phyloP scores from a whole-genome alignment of 2,888 invertebrate species.

The Sylvicola fuscatus region DNA sequence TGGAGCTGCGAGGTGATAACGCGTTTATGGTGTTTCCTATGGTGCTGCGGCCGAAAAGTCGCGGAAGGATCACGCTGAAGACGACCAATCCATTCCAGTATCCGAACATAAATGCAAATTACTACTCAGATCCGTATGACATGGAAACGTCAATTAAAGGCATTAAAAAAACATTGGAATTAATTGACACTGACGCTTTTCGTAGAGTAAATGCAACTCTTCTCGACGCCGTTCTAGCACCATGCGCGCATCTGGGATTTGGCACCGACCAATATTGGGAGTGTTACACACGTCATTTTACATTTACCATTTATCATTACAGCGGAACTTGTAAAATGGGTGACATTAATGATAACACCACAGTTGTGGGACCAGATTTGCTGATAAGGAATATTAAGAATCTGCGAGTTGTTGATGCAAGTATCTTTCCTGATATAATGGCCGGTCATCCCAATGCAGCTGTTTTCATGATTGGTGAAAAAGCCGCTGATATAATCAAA shows the following conservation, averaged over 20 bases:
- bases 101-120: conserved; percentile 47
- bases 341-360: conserved; percentile 31
- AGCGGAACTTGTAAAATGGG: conserved; percentile 46
- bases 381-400: conserved; percentile 28
- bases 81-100: conserved; percentile 39
- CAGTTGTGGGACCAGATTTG: conserved; percentile 40
- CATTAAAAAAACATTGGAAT: conserved; percentile 30
- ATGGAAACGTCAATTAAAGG: conserved; percentile 37
- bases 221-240: conserved; percentile 34
- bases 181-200: conserved; percentile 30
- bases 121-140: conserved; percentile 41
- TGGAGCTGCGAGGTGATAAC: conserved; percentile 18
- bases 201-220: conserved; percentile 29
- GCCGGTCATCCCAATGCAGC: conserved; percentile 33
- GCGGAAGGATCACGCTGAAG: conserved; percentile 42
- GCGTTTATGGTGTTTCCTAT: conserved; percentile 38
- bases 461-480: conserved; percentile 34
- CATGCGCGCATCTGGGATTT: conserved; percentile 31
- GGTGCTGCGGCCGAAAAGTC: conserved; percentile 43
- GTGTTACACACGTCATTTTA: conserved; percentile 37
- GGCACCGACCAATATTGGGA: conserved; percentile 41
- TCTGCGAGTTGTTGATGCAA: conserved; percentile 31
- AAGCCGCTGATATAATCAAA: conserved; percentile 33
- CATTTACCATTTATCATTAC: conserved; percentile 41
- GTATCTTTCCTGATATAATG: conserved; percentile 32